Evolutionary conservation across 2,797 vertebrate genomes (phyloP).

Genomic region (Phoeniculus purpureus): DNA sequence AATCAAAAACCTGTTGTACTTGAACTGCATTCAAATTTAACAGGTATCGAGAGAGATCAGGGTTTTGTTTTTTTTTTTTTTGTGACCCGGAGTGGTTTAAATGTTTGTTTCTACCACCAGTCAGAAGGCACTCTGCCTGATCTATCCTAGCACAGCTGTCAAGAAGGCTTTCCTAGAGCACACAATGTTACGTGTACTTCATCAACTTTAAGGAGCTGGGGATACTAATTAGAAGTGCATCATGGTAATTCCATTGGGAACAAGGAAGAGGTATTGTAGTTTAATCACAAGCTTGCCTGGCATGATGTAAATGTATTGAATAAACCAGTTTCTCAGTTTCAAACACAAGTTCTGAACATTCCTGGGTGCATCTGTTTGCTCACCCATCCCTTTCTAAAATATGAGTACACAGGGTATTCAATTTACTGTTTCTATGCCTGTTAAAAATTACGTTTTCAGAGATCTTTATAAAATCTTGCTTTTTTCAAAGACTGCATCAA

Average conservation of each 20-base stretch:
- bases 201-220: neutral
- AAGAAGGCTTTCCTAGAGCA: neutral
- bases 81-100: neutral
- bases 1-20: neutral
- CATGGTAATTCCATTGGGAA: neutral
- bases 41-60: constrained; percentile 14
- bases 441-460: neutral
- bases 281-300: neutral
- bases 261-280: neutral
- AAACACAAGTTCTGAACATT: neutral
- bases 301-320: neutral
- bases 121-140: neutral
- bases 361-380: neutral
- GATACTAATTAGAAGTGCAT: neutral
- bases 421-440: neutral
- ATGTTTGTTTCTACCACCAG: neutral
- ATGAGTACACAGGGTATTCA: neutral
- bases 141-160: neutral
- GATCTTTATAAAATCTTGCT: neutral
- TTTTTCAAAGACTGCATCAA: neutral
- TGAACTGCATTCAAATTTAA: neutral
- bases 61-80: constrained; percentile 30
- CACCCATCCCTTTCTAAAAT: neutral
- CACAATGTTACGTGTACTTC: neutral
- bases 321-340: neutral